A percentile compares a stretch with the other conserved stretches of the same genome.
These are phyloP conservation scores for Ariolimax columbianus DNA, from an alignment of 2,888 invertebrate species.

Conservation along the genomic window DNA sequence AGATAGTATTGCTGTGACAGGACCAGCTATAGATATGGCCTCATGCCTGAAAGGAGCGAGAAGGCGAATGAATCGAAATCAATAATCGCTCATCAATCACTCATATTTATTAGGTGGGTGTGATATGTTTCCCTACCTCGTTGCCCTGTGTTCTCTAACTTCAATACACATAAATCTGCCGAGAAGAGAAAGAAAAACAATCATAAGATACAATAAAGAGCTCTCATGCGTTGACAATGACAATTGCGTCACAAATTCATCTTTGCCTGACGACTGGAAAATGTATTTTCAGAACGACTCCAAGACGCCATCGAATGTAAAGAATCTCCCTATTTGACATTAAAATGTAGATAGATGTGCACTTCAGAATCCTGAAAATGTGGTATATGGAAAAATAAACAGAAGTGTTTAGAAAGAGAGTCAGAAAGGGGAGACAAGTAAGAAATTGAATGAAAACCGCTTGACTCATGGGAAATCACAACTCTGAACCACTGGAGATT, in stretches of 20 bases:
- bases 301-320: neutral
- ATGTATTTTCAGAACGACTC: neutral
- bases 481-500: neutral
- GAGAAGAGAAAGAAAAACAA: too few species aligned
- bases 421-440: neutral
- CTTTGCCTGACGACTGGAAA: neutral
- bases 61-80: too few species aligned
- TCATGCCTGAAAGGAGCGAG: too few species aligned
- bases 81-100: too few species aligned
- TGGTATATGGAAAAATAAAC: neutral
- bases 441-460: neutral
- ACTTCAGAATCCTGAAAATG: neutral
- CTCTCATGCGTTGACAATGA: neutral
- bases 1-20: too few species aligned
- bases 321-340: neutral
- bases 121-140: too few species aligned
- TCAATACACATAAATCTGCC: too few species aligned
- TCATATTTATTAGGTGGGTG: too few species aligned
- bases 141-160: too few species aligned
- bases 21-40: too few species aligned
- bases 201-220: too few species aligned
- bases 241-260: neutral
- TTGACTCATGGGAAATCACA: neutral
- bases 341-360: neutral
- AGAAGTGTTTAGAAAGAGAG: neutral